These are phyloP conservation scores for Emydoidea blandingii DNA, from an alignment of 2,797 vertebrate species.

Conservation along the genomic window DNA sequence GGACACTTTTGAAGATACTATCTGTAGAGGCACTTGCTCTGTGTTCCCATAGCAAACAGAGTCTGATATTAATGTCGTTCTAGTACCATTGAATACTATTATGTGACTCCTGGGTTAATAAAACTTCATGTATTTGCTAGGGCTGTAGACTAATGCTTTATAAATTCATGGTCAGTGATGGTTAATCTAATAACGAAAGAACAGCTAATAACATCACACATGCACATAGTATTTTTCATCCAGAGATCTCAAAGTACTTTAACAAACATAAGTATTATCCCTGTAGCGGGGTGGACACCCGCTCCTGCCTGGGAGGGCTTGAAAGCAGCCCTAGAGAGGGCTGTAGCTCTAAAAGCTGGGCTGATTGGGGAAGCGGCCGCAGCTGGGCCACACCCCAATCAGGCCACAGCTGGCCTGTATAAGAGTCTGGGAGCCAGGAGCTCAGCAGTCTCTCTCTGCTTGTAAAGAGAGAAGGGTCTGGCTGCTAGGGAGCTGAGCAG, in stretches of 20 bases:
- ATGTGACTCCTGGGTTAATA: background rate
- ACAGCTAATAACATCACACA: background rate
- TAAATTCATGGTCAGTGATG: background rate
- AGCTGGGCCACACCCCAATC: too few relatives aligned
- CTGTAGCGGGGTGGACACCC: too few relatives aligned
- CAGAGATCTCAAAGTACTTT: background rate
- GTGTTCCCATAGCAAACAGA: background rate
- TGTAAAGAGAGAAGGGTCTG: too few relatives aligned
- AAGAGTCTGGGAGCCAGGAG: too few relatives aligned
- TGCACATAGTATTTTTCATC: background rate
- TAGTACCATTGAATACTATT: background rate
- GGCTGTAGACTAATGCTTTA: background rate
- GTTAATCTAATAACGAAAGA: background rate
- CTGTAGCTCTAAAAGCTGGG: too few relatives aligned
- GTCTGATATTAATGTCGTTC: background rate
- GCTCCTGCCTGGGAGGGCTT: too few relatives aligned
- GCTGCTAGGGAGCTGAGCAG: too few relatives aligned
- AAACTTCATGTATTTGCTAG: background rate
- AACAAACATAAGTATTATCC: background rate
- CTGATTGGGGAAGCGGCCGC: too few relatives aligned
- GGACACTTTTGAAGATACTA: background rate
- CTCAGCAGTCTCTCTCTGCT: too few relatives aligned
- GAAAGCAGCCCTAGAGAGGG: too few relatives aligned
- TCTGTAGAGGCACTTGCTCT: background rate
- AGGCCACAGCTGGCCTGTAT: too few relatives aligned